Conservation (phyloP, 2,888 invertebrate species). For the Yponomeuta plumbellus region DNA sequence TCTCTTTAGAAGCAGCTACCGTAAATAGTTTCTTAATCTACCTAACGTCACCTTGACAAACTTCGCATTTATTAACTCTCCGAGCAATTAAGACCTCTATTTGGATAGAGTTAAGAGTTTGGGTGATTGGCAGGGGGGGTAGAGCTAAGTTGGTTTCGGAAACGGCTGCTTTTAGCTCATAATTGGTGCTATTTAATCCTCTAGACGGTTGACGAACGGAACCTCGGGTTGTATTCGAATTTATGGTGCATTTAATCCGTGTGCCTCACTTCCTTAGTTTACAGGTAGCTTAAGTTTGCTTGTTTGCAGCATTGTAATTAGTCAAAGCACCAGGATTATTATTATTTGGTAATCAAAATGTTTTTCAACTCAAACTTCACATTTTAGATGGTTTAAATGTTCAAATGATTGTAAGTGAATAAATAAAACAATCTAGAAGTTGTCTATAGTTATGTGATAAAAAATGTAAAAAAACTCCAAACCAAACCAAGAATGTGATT, state of each 20-base stretch:
- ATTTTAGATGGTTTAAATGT: too few species aligned
- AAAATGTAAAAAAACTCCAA: too few species aligned
- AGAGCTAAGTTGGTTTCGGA: not conserved
- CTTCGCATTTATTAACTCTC: not conserved
- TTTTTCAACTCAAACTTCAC: too few species aligned
- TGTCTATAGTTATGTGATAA: too few species aligned
- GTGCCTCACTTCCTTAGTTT: not conserved
- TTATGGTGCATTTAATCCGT: not conserved
- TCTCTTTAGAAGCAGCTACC: not conserved
- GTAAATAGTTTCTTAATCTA: conserved; percentile 11
- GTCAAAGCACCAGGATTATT: not conserved
- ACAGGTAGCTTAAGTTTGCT: not conserved
- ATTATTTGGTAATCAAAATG: too few species aligned
- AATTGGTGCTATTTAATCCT: conserved; percentile 10
- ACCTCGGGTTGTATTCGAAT: conserved; percentile 5
- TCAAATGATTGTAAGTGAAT: too few species aligned
- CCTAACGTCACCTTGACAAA: not conserved
- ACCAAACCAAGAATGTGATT: too few species aligned
- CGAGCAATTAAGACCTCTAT: not conserved
- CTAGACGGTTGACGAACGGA: conserved; percentile 8
- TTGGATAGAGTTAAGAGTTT: not conserved
- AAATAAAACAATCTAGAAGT: too few species aligned
- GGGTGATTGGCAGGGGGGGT: not conserved
- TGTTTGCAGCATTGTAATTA: not conserved
- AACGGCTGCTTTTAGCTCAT: not conserved